Base-by-base conservation (phyloP, 2,113 vertebrate genomes). In the Phycodurus eques region DNA sequence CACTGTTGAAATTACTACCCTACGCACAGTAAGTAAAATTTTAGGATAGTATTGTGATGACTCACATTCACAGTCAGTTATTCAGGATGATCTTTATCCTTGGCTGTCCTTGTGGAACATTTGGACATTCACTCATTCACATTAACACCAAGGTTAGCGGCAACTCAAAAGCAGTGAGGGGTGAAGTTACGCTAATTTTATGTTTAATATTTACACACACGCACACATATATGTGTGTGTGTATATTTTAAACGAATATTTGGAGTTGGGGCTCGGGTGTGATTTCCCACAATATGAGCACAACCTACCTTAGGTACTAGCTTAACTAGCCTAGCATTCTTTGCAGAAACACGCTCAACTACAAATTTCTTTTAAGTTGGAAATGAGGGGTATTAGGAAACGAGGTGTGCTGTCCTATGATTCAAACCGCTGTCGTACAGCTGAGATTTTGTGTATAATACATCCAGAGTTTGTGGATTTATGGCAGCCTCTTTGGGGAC, bases 21-120 rank as follows among this genome's bases (percentile, higher is more conserved):
- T 65, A 44, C 79, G 31, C 63, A 73, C 79, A 78, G 77, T 81
- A 71, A 78, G 77, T 81, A 71, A 83, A 81, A 75, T 66, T 71
- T 84, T 77, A 74, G 70, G 78, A 35, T 11, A 31, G 14, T 3
- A 77, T 64, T 61, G 74, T 63, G 59, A 75, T 84, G 65, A 76
- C 67, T 88, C 80, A 80, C 63, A 13, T n/a, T 54, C 54, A 57
- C 65, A 13, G 5, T 47, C 9, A 47, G n/a, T 15, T 35, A 64
- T 53, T 27, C 35, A 1, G 35, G 43, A n/a, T 57, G 46, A 57
- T 64, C 22, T 0, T 56, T 56, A 62, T 68, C 73, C 72, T 74
- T 62, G 54, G 0, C 14, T 72, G 4, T 31, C 62, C 59, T 72
- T 78, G 53, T 10, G 44, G 20, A 60, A 44, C 46, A 66, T 17